Evolutionary conservation across 2,113 vertebrate genomes (phyloP), one percentile per base, ranked within the genome.

Genomic region (Otocyon megalotis): DNA sequence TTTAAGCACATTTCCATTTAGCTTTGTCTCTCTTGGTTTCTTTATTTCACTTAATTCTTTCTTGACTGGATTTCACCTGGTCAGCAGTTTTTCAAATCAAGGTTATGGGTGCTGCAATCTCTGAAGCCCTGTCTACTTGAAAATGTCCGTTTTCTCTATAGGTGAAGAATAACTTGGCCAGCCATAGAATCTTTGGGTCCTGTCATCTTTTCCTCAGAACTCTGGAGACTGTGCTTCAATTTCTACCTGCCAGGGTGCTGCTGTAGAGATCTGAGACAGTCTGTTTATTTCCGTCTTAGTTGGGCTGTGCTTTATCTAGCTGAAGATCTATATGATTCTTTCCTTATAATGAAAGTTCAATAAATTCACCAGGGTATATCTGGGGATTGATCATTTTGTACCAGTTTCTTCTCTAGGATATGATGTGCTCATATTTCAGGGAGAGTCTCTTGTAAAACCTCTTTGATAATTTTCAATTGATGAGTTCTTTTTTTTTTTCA

Each of bases 401-500:
- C 11, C 32, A 67, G 0, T 71, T 32, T 77, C 37, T 74, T 15
- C 17, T 15, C 19, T 37, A 50, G 28, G 20, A 72, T 50, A 48
- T 5, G 19, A 11, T 88, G 8, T 93, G 9, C 26, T 80, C 53
- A 28, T 91, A 62, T 82, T 89, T 92, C 13, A n/a, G 62, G 56
- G 32, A 96, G 1, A 20, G 82, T 97, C 6, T 79, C 58, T 93
- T 85, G 11, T 43, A 71, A 95, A 92, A 82, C 54, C 50, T 1
- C 3, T 94, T 80, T 67, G 11, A 79, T 17, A 92, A 76, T 87
- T 80, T 92, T 88, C 30, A 81, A 58, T 22, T 87, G 60, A 74
- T 62, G 24, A 35, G 5, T 63, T 80, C 28, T 89, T 11, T 93
- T 91, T 94, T 96, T 8, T 93, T 88, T 94, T 94, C 50, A 96